Base-by-base conservation (phyloP, 2,888 invertebrate genomes). In the Fragum whitleyi region DNA sequence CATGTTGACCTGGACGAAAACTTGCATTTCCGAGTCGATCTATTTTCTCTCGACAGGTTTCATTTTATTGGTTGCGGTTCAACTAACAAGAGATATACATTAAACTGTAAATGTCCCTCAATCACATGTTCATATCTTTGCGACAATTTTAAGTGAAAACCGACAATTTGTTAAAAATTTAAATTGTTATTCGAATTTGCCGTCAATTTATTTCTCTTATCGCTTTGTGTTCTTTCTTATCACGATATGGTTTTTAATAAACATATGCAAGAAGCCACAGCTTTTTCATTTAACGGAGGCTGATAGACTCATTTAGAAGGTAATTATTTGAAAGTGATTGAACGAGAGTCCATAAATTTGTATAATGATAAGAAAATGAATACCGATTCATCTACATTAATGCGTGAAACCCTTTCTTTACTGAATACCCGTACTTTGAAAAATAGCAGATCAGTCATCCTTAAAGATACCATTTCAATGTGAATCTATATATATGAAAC, bases 351-450 rank as follows among this genome's bases (percentile, higher is more conserved):
- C 75, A 67, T 75, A 74, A 77, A 81, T 81, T 81, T 78, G 78
- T 75, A 81, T 78, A 75, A 77, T 75, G 68, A 81, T 81, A 74
- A 75, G 68, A 72, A 75, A 81, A 77, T 78, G 77, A 61, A 61
- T 14, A 61, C n/a, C 59, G 81, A 55, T 78, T 75, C 81, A 75
- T 74, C 74, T 75, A 72, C 53, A 39, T 59, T 78, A 81, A 81
- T 81, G 71, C 78, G 78, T 81, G 78, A 78, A 81, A 70, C 32
- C 32, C 32, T 36, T 36, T 36, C n/a, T n/a, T n/a, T n/a, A n/a
- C n/a, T n/a, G n/a, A n/a, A n/a, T n/a, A n/a, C n/a, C n/a, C n/a
- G n/a, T n/a, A n/a, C n/a, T n/a, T n/a, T n/a, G n/a, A n/a, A n/a
- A n/a, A n/a, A n/a, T n/a, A n/a, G n/a, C n/a, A n/a, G n/a, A n/a